Base-by-base conservation (phyloP, 2,797 vertebrate species). In the Coregonus ussuriensis region DNA sequence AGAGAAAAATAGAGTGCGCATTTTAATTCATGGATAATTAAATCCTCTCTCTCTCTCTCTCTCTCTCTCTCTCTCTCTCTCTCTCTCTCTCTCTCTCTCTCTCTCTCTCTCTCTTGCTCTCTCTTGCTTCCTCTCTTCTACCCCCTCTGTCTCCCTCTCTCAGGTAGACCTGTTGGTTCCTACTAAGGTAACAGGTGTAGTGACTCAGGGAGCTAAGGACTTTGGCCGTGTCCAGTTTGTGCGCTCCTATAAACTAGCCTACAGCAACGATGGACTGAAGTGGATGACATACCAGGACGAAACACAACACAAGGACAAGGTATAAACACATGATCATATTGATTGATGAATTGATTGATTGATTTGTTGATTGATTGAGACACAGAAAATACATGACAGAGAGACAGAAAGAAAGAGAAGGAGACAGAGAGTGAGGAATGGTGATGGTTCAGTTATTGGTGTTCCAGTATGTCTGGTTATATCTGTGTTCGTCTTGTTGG, bases 181-280 rank as follows among this genome's bases (percentile, higher is more conserved):
- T 80, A 96, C 95, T 29, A 96, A 95, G 89, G 92, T 96, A 77
- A 96, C 96, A 6, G 95, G 95, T 62, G 95, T 96, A 51, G 96
- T 96, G 82, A 96, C 95, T 77, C 96, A 96, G 87, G 95, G 96
- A 87, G 95, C 96, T 59, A 96, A 95, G 89, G 95, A 96, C 91
- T 96, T 96, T 79, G 96, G 96, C 59, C 95, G 94, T 0, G 93
- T 96, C 51, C 96, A 96, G 37, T 96, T 96, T 21, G 95, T 96
- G 21, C 95, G 95, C 0, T 96, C 95, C 65, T 96, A 95, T 83
- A 96, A 96, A 84, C 83, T 96, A 53, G 95, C 95, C 6, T 96
- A 95, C 82, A 96, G 96, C 78, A 93, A 94, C 9, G 94, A 96
- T 47, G 95, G 95, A 41, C 90, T 94, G 47, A 92, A 86, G 74